Conservation (phyloP, 2,113 vertebrate genomes). For the Machaerirhynchus nigripectus region DNA sequence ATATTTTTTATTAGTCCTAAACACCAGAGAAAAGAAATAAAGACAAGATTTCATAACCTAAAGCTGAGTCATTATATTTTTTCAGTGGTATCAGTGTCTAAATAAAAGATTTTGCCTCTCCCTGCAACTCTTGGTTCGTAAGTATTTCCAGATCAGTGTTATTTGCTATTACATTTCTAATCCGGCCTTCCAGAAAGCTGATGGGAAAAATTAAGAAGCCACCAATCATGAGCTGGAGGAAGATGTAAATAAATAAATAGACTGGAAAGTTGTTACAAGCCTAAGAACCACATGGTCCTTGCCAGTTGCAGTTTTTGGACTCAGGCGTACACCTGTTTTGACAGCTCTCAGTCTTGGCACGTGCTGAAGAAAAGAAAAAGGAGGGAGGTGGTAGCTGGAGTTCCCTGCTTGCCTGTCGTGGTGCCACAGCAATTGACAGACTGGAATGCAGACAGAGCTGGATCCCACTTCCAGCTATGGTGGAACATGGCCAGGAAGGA, state of each 20-base stretch:
- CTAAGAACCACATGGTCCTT: background rate
- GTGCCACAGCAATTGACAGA: background rate
- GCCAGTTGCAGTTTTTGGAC: background rate
- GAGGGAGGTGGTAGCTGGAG: background rate
- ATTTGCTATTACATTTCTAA: background rate
- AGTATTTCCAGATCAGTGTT: background rate
- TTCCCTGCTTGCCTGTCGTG: background rate
- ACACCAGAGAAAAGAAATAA: background rate
- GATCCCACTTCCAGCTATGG: background rate
- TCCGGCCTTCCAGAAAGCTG: background rate
- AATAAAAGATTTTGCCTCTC: background rate
- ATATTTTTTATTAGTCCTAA: background rate
- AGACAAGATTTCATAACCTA: background rate
- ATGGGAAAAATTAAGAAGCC: background rate
- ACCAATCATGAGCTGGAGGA: background rate
- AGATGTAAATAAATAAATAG: background rate
- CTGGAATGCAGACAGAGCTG: background rate
- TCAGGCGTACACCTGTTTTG: background rate
- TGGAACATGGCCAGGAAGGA: background rate
- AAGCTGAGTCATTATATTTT: background rate
- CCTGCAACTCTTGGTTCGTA: background rate
- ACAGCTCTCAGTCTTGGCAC: background rate
- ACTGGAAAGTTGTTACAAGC: background rate
- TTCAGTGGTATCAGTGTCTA: background rate
- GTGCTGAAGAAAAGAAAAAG: background rate